phyloP scores from a whole-genome alignment of 2,888 invertebrate species.

The Rapana venosa region DNA sequence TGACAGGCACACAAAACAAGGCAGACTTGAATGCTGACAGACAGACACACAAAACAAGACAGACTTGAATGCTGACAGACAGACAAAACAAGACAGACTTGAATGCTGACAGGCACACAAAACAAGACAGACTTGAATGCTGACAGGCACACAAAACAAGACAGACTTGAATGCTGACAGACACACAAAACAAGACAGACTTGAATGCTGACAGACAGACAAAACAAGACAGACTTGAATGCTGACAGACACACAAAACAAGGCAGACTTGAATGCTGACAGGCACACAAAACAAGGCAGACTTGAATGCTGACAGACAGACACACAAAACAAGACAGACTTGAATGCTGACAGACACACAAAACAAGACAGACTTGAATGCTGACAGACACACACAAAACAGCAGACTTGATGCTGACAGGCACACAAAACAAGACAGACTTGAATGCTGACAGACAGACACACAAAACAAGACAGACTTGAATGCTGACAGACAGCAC shows the following conservation, averaged over 20 bases:
- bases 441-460: not conserved
- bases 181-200: not conserved
- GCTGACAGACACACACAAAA: not conserved
- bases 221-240: no score
- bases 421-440: not conserved
- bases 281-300: no score
- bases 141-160: not conserved
- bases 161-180: not conserved
- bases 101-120: not conserved
- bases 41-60: not conserved
- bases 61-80: no score
- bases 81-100: not conserved
- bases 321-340: not conserved
- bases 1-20: not conserved
- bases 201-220: not conserved
- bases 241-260: no score
- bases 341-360: no score
- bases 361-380: not conserved
- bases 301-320: no score
- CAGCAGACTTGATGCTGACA: not conserved
- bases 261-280: not conserved
- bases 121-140: not conserved
- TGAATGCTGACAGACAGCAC: no score
- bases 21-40: no score
- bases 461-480: not conserved